phyloP scores from a whole-genome alignment of 2,888 invertebrate species.

The Kuschelorhynchus macadamiae region DNA sequence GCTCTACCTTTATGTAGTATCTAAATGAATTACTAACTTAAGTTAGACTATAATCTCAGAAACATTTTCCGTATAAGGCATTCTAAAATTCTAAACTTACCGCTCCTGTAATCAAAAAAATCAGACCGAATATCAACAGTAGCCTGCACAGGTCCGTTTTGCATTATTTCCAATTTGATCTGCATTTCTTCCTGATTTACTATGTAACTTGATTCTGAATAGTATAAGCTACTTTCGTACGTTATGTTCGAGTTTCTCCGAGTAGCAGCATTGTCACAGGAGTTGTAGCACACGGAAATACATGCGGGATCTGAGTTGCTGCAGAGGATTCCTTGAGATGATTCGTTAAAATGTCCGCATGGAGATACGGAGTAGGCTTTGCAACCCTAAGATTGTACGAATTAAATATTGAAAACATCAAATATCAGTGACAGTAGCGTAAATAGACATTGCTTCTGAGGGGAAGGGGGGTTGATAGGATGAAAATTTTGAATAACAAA shows the following conservation, averaged over 20 bases:
- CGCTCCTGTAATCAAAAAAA: conserved; percentile 83
- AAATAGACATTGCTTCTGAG: too few relatives aligned
- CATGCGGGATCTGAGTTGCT: neutral
- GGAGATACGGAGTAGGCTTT: conserved; percentile 46
- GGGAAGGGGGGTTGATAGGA: too few relatives aligned
- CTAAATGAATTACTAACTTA: too few relatives aligned
- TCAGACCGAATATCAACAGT: conserved; percentile 88
- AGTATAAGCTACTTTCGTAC: conserved; percentile 11
- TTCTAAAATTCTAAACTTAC: too few relatives aligned
- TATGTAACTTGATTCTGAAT: conserved; percentile 16
- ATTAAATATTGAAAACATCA: too few relatives aligned
- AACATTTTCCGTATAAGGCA: too few relatives aligned
- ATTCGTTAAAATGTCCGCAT: conserved; percentile 40
- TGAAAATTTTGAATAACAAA: too few relatives aligned
- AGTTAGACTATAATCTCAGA: too few relatives aligned
- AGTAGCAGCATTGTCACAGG: neutral
- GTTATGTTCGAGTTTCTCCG: neutral
- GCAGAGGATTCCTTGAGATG: conserved; percentile 1
- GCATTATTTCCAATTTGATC: conserved; percentile 83
- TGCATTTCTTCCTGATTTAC: conserved; percentile 68
- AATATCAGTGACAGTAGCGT: too few relatives aligned
- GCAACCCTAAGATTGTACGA: conserved; percentile 46
- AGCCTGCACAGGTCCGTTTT: conserved; percentile 87
- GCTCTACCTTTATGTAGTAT: too few relatives aligned
- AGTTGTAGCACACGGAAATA: neutral